Percentiles rank a stretch among this genome's conserved stretches.
Evolutionary conservation across 2,113 vertebrate species (phyloP).

Genomic region (Jacana jacana): DNA sequence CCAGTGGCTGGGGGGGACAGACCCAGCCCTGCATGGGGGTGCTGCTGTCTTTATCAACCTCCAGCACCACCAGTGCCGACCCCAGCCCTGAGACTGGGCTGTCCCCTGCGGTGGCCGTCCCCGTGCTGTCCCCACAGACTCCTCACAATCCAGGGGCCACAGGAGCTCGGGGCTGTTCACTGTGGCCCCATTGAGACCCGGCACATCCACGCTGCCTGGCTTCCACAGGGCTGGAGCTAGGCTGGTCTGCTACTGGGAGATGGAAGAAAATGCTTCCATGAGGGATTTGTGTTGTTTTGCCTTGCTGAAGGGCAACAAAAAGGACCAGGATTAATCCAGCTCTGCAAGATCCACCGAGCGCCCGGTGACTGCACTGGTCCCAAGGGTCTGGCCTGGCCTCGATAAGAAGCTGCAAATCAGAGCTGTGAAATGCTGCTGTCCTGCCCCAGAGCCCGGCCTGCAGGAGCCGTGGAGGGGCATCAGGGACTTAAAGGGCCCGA

Average conservation of each 20-base stretch:
- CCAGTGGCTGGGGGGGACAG: accelerated
- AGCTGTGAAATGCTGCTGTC: background rate
- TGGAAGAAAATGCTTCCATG: background rate
- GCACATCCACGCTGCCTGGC: background rate
- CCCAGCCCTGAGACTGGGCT: background rate
- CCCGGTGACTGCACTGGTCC: background rate
- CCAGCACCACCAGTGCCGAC: accelerated
- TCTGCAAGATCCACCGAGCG: background rate
- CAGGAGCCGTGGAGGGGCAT: background rate
- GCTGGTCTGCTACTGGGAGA: background rate
- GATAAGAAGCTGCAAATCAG: background rate
- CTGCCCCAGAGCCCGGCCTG: background rate
- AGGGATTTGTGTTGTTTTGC: background rate
- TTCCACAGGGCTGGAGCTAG: accelerated
- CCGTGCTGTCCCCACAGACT: background rate
- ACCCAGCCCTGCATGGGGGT: background rate
- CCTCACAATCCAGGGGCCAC: accelerated
- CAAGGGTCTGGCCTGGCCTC: background rate
- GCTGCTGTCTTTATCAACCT: background rate
- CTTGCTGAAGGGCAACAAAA: background rate
- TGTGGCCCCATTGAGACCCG: background rate
- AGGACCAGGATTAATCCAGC: background rate
- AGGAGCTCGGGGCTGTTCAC: background rate
- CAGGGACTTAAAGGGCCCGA: background rate
- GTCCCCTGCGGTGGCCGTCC: background rate